Base-by-base conservation (phyloP, 2,113 vertebrate species). In the Cyanoderma ruficeps region DNA sequence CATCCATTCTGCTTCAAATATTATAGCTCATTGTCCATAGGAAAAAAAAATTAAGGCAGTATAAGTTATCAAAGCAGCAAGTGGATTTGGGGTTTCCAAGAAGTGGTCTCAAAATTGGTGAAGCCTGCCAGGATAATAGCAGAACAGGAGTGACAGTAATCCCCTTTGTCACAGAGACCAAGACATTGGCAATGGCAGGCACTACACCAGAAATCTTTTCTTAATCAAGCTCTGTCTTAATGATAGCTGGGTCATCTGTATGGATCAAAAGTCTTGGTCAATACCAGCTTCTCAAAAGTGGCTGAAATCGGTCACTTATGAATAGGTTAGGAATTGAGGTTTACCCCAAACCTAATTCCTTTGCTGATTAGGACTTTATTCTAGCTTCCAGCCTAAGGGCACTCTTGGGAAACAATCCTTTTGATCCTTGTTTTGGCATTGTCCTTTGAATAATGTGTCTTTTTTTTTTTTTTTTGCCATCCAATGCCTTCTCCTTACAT, bases 111-210 rank as follows among this genome's bases (percentile, higher is more conserved):
- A 87, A 69, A 92, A 49, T 41, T 55, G 88, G 47, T 85, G 84
- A 89, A 93, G 76, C 39, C 91, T 96, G 83, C 69, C 81, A 95
- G 90, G 87, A 89, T 87, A 90, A 94, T 70, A 93, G 42, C 57
- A 88, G 82, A 91, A 69, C 1, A 3, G 35, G 56, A 78, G 21
- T n/a, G 52, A 52, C 42, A 65, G 53, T 60, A 81, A 91, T 91
- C 53, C 37, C 13, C 16, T 46, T 19, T 4, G 4, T 35, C 57
- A 59, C n/a, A 87, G 65, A 76, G 41, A 75, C 77, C 83, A 53
- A 39, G 44, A 15, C 35, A 46, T 8, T 37, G 69, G 77, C 35
- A 83, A 57, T 6, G 59, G 68, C 30, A 47, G 76, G 44, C 65
- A 49, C 41, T 1, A 4, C 55, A 89, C 4, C 47, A 84, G 53